Evolutionary conservation across 1,140 invertebrate genomes (phyloP), one percentile per base, ranked within the genome.

Genomic region (Sitobion miscanthi): DNA sequence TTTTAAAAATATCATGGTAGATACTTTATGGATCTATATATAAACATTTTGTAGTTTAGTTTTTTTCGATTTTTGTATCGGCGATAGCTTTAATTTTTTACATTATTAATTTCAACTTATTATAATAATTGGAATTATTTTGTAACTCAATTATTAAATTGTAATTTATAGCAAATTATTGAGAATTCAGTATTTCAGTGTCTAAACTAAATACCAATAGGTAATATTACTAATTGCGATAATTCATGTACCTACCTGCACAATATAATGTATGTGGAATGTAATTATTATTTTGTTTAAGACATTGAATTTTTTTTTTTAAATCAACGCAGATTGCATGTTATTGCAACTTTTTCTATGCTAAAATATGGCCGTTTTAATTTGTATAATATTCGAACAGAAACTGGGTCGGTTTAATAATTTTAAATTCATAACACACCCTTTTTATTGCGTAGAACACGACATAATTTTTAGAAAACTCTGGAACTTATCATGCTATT

Each of bases 401-500:
- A 88, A 88, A 88, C 47, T 49, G 85, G n/a, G 86, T 88, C 86
- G 47, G 3, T 49, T 52, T 88, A 49, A 49, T 88, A 88, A 88
- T 47, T 45, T 86, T 25, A 86, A 45, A 86, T 86, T 86, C 42
- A 86, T 86, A 86, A 35, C 30, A 49, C 30, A 49, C 30, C 30
- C 47, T 88, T n/a, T 88, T 49, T n/a, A 88, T 77, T n/a, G 62
- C 20, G 17, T 49, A 47, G 47, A 88, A 49, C 47, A 49, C 47
- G 47, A 21, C 2, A 88, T 88, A 20, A 21, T 49, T 88, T 87
- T 87, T 45, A 35, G 30, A 49, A 47, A 88, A 49, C 20, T 3
- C 30, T 49, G 17, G 6, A 47, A 87, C 14, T 52, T 88, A 49
- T 14, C 45, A 88, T 88, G n/a, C 17, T 88, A n/a, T 49, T 88